These are phyloP conservation scores for Muscina levida DNA, from an alignment of 2,888 invertebrate genomes.

Conservation along the genomic window DNA sequence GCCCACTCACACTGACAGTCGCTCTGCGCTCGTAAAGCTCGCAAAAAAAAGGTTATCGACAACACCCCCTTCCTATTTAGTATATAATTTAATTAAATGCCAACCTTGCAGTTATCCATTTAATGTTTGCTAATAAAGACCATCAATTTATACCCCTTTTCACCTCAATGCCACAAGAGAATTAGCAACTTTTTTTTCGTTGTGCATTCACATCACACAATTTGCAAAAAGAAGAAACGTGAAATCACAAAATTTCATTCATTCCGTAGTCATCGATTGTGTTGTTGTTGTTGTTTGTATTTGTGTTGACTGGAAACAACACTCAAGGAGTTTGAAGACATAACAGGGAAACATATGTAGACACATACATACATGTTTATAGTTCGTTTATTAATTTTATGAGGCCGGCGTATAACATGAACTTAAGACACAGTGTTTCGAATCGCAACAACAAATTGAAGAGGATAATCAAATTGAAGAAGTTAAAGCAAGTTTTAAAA, in stretches of 20 bases:
- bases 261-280: slow-evolving; percentile 22
- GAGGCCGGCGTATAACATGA: neutral
- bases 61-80: slow-evolving; percentile 57
- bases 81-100: slow-evolving; percentile 60
- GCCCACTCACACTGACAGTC: neutral
- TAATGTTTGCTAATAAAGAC: slow-evolving; percentile 64
- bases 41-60: slow-evolving; percentile 49
- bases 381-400: slow-evolving; percentile 56
- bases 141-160: slow-evolving; percentile 40
- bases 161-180: slow-evolving; percentile 55
- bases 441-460: no score
- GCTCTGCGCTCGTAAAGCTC: no score
- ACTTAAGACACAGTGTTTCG: slow-evolving; percentile 39
- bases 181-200: slow-evolving; percentile 65
- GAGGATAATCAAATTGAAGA: no score
- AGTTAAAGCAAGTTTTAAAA: no score
- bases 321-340: slow-evolving; percentile 33
- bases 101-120: slow-evolving; percentile 53
- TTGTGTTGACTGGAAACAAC: slow-evolving; percentile 38
- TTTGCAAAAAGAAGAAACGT: slow-evolving; percentile 3
- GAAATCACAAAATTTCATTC: slow-evolving; percentile 38
- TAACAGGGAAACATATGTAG: neutral
- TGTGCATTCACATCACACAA: slow-evolving; percentile 54
- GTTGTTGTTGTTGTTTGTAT: no score
- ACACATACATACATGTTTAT: slow-evolving; percentile 43